Base-by-base conservation (phyloP, 2,888 invertebrate species). In the Conchocele bisecta region DNA sequence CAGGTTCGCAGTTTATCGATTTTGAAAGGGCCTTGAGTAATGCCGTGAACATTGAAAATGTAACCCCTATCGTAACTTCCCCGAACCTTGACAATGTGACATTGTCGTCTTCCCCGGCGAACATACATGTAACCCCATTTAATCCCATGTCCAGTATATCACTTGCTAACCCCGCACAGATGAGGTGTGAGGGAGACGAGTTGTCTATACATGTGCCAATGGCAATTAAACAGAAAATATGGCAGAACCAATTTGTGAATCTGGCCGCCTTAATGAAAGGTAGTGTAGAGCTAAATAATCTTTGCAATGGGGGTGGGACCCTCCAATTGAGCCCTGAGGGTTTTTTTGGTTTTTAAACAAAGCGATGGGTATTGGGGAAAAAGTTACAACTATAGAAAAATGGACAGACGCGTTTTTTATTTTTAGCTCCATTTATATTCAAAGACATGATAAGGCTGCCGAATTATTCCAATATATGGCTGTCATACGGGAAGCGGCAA, bases 171-270 rank as follows among this genome's bases (percentile, higher is more conserved):
- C n/a, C n/a, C n/a, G n/a, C n/a, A n/a, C n/a, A n/a, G 4, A 20
- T 46, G 17, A 24, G 50, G 35, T 60, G 33, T 33, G 50, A 50
- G 17, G 39, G 50, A 22, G 60, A 60, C 15, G 28, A 48, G 3
- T n/a, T 59, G 59, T 39, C 41, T n/a, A 22, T 17, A 5, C 59
- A 59, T 37, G 59, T 59, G 7, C 60, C 60, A n/a, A 29, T 48
- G 15, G n/a, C 33, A 29, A 37, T 60, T 7, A 29, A 48, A 48
- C 37, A 24, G 15, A 60, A 50, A 39, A 60, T 60, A n/a, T 31
- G 22, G 31, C 33, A 48, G 37, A 31, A 50, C 33, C 17, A 50
- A 20, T 60, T n/a, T n/a, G n/a, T n/a, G n/a, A n/a, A n/a, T 20
- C 15, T 60, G 20, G 24, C 48, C 20, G 33, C 51, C 17, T 41